A percentile compares a stretch with the other conserved stretches of the same genome.
These are phyloP conservation scores for Merluccius polli DNA, from an alignment of 2,797 vertebrate genomes.

Conservation along the genomic window DNA sequence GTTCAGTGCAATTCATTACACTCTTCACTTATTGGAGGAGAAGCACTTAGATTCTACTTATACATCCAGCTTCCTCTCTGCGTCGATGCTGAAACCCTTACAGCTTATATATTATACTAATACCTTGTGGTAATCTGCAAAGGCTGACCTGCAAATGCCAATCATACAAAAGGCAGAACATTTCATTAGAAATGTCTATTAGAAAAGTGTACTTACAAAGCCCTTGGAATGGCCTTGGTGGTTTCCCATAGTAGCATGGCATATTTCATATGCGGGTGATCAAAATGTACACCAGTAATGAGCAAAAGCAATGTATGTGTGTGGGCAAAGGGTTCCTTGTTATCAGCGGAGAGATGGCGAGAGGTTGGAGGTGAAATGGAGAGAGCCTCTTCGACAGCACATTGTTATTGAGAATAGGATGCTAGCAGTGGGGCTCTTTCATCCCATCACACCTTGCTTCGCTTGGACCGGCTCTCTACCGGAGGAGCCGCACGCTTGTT, in stretches of 20 bases:
- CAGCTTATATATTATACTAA: no score
- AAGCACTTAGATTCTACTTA: not conserved
- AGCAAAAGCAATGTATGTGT: not conserved
- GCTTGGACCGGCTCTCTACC: slow-evolving; percentile 72
- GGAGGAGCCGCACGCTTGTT: slow-evolving; percentile 77
- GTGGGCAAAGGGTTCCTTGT: not conserved
- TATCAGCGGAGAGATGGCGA: not conserved
- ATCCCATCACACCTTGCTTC: slow-evolving; percentile 73
- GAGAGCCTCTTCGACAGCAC: no score
- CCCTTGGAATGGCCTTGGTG: not conserved
- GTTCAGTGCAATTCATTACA: not conserved
- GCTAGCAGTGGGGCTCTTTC: not conserved
- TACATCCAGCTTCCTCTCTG: not conserved
- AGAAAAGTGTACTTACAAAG: not conserved
- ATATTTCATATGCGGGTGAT: not conserved
- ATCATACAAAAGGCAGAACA: not conserved
- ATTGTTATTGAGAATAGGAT: no score
- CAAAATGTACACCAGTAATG: not conserved
- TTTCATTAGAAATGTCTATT: not conserved
- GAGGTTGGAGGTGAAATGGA: not conserved
- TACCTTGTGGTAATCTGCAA: no score
- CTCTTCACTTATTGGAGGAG: not conserved
- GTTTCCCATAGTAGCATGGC: no score
- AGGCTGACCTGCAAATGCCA: not conserved
- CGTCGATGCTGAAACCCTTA: no score